phyloP scores from a whole-genome alignment of 2,113 vertebrate genomes.

The Amblyopsis rosae region DNA sequence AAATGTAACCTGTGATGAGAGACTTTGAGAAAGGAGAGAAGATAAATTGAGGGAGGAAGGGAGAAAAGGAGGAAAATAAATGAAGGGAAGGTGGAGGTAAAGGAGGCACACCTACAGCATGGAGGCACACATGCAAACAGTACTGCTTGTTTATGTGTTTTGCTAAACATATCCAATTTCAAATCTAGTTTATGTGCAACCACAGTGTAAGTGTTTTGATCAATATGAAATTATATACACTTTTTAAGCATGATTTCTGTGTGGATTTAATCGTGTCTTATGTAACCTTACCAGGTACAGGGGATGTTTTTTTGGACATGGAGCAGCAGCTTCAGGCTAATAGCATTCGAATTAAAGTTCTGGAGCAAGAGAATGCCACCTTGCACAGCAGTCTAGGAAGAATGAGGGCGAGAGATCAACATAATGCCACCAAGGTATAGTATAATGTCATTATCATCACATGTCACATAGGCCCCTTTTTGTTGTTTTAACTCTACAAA shows the following conservation, averaged over 20 bases:
- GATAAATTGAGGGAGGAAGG: too few relatives aligned
- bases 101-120: too few relatives aligned
- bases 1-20: too few relatives aligned
- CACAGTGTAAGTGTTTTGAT: too few relatives aligned
- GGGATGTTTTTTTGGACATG: constrained; percentile 84
- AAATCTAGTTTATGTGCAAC: too few relatives aligned
- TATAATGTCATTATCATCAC: background rate
- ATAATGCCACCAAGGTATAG: constrained; percentile 70
- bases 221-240: too few relatives aligned
- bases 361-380: constrained; percentile 83
- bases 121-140: too few relatives aligned
- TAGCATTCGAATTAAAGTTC: constrained; percentile 79
- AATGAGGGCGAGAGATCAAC: constrained; percentile 71
- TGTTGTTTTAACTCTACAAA: background rate
- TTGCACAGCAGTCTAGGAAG: constrained; percentile 77
- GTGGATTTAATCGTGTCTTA: constrained; percentile 1
- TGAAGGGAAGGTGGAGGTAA: too few relatives aligned
- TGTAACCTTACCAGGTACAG: constrained; percentile 74
- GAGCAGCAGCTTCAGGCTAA: constrained; percentile 88
- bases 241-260: background rate
- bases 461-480: background rate
- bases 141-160: too few relatives aligned
- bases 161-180: too few relatives aligned
- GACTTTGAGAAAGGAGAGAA: too few relatives aligned
- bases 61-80: too few relatives aligned